A percentile compares a stretch with the other conserved stretches of the same genome.
Evolutionary conservation across 2,888 invertebrate genomes (phyloP).

Genomic region (Stenodera caucasica): DNA sequence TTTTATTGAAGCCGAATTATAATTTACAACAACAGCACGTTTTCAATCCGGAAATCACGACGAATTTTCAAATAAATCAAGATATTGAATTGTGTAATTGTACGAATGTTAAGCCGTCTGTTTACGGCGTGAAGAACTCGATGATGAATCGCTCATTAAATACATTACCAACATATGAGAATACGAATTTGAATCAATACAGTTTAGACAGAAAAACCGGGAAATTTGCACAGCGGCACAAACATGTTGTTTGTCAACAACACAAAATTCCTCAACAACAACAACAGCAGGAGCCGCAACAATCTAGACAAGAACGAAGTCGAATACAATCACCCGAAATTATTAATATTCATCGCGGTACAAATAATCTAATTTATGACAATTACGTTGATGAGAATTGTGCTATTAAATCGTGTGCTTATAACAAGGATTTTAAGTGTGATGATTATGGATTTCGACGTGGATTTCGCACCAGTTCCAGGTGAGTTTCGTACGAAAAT

Average conservation of each 20-base stretch:
- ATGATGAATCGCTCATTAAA: slow-evolving; percentile 45
- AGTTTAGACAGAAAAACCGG: slow-evolving; percentile 55
- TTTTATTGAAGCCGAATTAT: slow-evolving; percentile 44
- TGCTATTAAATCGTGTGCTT: slow-evolving; percentile 44
- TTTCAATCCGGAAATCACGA: slow-evolving; percentile 44
- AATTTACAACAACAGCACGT: slow-evolving; percentile 24
- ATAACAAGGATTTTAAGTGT: slow-evolving; percentile 48
- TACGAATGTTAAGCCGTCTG: slow-evolving; percentile 31
- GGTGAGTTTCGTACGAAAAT: slow-evolving; percentile 33
- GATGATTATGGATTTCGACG: slow-evolving; percentile 51
- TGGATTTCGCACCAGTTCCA: slow-evolving; percentile 41
- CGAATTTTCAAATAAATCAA: slow-evolving; percentile 40
- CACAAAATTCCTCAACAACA: slow-evolving; percentile 31
- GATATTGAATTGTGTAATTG: slow-evolving; percentile 52
- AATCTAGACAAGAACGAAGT: slow-evolving; percentile 14
- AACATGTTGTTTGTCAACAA: slow-evolving; percentile 58
- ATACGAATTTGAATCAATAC: slow-evolving; percentile 51
- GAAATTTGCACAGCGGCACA: slow-evolving; percentile 28
- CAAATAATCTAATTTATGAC: slow-evolving; percentile 45
- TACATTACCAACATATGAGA: slow-evolving; percentile 48
- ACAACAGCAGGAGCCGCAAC: slow-evolving; percentile 15
- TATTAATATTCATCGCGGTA: slow-evolving; percentile 52
- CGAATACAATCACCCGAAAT: slow-evolving; percentile 53
- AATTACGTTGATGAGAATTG: slow-evolving; percentile 46
- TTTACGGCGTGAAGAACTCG: background rate